Evolutionary conservation across 2,797 vertebrate species (phyloP).

Genomic region (Liasis olivaceus): DNA sequence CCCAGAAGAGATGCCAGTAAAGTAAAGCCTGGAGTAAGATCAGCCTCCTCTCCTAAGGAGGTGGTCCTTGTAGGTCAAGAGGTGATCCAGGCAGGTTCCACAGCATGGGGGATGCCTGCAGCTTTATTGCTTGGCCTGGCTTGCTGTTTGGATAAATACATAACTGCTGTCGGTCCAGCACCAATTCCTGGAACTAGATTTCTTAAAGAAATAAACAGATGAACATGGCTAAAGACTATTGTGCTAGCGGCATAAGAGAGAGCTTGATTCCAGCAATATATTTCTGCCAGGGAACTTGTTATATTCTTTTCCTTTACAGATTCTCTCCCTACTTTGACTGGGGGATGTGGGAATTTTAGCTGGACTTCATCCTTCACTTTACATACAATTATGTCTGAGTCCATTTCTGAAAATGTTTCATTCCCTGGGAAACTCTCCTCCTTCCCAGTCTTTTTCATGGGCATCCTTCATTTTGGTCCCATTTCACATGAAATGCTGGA

Average conservation of each 20-base stretch:
- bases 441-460: not conserved
- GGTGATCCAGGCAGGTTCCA: constrained; percentile 6
- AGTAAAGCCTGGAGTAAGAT: constrained; percentile 22
- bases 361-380: not conserved
- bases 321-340: constrained; percentile 24
- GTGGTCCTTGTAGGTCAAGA: constrained; percentile 63
- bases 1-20: constrained; percentile 47
- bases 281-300: constrained; percentile 41
- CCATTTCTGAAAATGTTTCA: not conserved
- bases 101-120: not conserved
- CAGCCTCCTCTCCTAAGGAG: constrained; percentile 54
- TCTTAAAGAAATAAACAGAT: constrained; percentile 58
- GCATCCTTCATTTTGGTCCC: not conserved
- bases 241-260: not conserved
- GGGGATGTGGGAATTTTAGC: constrained; percentile 53
- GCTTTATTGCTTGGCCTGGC: not conserved
- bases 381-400: not conserved
- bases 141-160: constrained; percentile 40
- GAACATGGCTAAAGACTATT: constrained; percentile 33
- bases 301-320: constrained; percentile 34
- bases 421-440: not conserved
- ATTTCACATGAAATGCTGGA: not conserved
- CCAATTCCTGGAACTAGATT: constrained; percentile 35
- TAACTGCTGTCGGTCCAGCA: constrained; percentile 48
- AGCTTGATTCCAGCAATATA: constrained; percentile 51